phyloP scores from a whole-genome alignment of 2,888 invertebrate species.

The Lagria hirta region DNA sequence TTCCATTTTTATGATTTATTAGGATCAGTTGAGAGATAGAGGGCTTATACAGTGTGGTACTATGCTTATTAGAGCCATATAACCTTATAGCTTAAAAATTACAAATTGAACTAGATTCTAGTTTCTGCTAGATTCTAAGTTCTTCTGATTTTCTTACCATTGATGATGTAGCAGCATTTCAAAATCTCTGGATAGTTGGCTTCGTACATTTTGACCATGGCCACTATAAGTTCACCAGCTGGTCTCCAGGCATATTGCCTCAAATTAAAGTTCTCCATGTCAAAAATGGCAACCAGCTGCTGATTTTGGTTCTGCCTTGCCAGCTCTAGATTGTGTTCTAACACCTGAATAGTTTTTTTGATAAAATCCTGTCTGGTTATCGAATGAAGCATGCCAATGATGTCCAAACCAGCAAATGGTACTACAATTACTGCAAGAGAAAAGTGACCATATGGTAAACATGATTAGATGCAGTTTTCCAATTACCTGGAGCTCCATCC shows the following conservation, averaged over 20 bases:
- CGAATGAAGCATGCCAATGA: conserved; percentile 77
- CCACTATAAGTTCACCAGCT: conserved; percentile 9
- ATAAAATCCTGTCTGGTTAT: conserved; percentile 72
- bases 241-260: conserved; percentile 82
- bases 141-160: conserved; percentile 62
- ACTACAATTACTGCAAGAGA: conserved; percentile 68
- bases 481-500: conserved; percentile 73
- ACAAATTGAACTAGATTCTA: too few relatives aligned
- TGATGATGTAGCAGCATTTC: conserved; percentile 82
- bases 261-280: conserved; percentile 76
- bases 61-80: too few relatives aligned
- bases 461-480: not conserved
- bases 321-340: conserved; percentile 67
- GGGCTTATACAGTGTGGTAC: too few relatives aligned
- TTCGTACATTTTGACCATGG: conserved; percentile 71
- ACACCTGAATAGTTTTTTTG: conserved; percentile 64
- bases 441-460: too few relatives aligned
- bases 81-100: too few relatives aligned
- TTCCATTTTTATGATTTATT: too few relatives aligned
- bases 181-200: conserved; percentile 91
- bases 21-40: too few relatives aligned
- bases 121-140: too few relatives aligned
- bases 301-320: conserved; percentile 64
- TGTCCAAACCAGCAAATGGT: conserved; percentile 79
- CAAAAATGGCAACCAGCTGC: conserved; percentile 71